A percentile compares a stretch with the other conserved stretches of the same genome.
Evolutionary conservation across 2,888 invertebrate genomes (phyloP).

Genomic region (Brenthis hecate): DNA sequence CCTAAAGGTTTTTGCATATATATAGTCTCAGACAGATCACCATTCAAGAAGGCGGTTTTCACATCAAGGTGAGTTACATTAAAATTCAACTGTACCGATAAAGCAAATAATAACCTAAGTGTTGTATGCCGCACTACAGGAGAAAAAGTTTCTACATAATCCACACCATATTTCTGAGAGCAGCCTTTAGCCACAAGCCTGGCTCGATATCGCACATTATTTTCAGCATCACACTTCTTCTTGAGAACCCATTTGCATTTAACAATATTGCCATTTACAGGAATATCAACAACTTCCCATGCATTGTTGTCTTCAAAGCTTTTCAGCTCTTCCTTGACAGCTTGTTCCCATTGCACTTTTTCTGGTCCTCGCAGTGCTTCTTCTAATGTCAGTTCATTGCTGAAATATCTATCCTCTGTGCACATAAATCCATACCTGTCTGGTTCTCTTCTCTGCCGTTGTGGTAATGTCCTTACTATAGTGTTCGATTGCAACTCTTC

Average conservation of each 20-base stretch:
- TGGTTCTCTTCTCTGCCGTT: too few species aligned
- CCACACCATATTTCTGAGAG: conserved; percentile 17
- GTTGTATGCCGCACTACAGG: conserved; percentile 1
- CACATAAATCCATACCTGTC: conserved; percentile 14
- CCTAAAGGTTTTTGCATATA: conserved; percentile 7
- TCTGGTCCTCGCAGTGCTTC: conserved; percentile 11
- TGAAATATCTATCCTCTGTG: conserved; percentile 32
- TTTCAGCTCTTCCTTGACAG: conserved; percentile 30
- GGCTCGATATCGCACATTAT: conserved; percentile 36
- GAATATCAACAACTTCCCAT: too few species aligned
- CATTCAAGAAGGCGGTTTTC: conserved; percentile 6
- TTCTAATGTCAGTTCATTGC: conserved; percentile 23
- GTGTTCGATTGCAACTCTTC: too few species aligned
- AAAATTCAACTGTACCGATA: neutral
- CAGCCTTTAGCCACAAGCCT: conserved; percentile 36
- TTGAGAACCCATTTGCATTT: conserved; percentile 40
- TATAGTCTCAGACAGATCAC: conserved; percentile 15
- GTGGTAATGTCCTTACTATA: too few species aligned
- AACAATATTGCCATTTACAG: conserved; percentile 17
- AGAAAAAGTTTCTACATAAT: conserved; percentile 3
- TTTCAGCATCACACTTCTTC: conserved; percentile 34
- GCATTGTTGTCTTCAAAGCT: too few species aligned
- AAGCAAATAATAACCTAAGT: neutral
- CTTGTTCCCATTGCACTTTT: conserved; percentile 18
- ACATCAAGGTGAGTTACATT: neutral